Evolutionary conservation across 2,888 invertebrate species (phyloP).

Genomic region (Schrankia costaestrigalis): DNA sequence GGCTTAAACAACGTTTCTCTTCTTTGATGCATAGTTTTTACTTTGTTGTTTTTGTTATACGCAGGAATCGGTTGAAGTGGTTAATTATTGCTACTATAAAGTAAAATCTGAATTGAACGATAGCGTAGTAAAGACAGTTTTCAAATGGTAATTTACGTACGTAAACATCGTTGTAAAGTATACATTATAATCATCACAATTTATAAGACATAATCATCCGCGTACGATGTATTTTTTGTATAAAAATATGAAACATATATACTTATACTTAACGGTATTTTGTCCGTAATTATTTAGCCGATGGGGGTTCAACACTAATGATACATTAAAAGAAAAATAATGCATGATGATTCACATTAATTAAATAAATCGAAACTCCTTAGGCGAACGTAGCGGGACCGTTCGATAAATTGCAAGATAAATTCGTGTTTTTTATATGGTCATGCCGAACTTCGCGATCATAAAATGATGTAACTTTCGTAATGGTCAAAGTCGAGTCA

Average conservation of each 20-base stretch:
- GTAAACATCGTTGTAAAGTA: too few relatives aligned
- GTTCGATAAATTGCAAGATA: constrained; percentile 52
- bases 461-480: constrained; percentile 61
- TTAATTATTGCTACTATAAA: constrained; percentile 31
- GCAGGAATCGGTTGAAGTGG: constrained; percentile 22
- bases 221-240: too few relatives aligned
- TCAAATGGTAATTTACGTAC: too few relatives aligned
- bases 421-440: constrained; percentile 45
- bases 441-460: constrained; percentile 43
- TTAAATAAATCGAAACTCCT: constrained; percentile 38
- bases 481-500: constrained; percentile 65
- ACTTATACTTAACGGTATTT: too few relatives aligned
- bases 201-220: too few relatives aligned
- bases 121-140: too few relatives aligned
- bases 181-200: too few relatives aligned
- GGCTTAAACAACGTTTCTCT: constrained; percentile 63
- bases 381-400: constrained; percentile 32
- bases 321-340: constrained; percentile 13
- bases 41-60: constrained; percentile 28
- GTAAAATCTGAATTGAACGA: constrained; percentile 15
- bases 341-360: constrained; percentile 33
- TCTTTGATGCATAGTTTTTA: constrained; percentile 26
- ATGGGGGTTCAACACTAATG: constrained; percentile 10
- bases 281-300: too few relatives aligned
- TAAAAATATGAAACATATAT: too few relatives aligned